Evolutionary conservation across 2,888 invertebrate species (phyloP), one percentile per base, ranked within the genome.

Genomic region (Itoplectis maculator): DNA sequence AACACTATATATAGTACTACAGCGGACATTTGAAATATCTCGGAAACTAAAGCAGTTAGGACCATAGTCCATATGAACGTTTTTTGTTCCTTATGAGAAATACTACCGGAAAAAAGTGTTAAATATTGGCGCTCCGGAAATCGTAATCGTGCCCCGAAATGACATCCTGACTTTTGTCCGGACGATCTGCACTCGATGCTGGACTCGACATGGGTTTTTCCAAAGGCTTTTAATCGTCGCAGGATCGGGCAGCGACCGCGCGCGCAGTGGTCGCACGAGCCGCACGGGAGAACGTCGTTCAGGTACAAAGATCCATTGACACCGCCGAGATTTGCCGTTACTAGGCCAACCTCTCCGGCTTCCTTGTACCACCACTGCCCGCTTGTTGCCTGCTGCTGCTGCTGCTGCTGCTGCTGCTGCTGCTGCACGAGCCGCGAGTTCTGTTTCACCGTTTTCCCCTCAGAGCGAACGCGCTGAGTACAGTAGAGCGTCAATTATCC

Each of bases 251-350:
- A 23, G 9, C 65, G 18, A 29, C 29, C 29, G 29, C 29, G 5
- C 42, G 35, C 15, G 73, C 56, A 23, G 29, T 18, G 56, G 65
- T n/a, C n/a, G 49, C 20, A 47, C 65, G 49, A 20, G 61, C 35
- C 13, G n/a, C n/a, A n/a, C 63, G 45, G 56, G 72, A 54, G 61
- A 23, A 35, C 37, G n/a, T 59, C 54, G 54, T 70, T 40, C 56
- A 51, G 72, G 78, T 68, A 76, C 75, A 81, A 75, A 72, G 85
- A 81, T 84, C 78, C 84, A 82, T 87, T 82, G 87, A 86, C 87
- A 86, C 81, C 70, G 81, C 70, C 72, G 75, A 75, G 84, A 84
- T 86, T 86, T 88, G 88, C 89, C 89, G 89, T 89, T 89, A 89
- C 86, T 89, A 86, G 89, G 88, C 88, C 89, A 88, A 85, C 84